phyloP scores from a whole-genome alignment of 2,888 invertebrate genomes.

The Hyles lineata region DNA sequence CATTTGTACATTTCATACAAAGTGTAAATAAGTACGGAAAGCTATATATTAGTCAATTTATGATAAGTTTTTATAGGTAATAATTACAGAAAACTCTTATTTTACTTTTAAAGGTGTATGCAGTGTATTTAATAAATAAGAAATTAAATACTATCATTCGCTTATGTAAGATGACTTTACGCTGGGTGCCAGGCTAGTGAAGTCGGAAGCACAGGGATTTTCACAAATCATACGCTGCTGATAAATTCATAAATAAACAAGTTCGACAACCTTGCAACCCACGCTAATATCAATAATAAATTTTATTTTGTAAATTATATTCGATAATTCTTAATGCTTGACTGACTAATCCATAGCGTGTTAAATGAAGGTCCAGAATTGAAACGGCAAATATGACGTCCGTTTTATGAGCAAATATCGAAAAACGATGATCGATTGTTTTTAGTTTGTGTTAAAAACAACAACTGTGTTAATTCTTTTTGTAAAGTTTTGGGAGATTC shows the following conservation, averaged over 20 bases:
- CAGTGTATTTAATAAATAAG: too few relatives aligned
- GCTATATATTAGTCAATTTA: too few relatives aligned
- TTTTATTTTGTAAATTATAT: not conserved
- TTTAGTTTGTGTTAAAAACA: not conserved
- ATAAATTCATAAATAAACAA: conserved; percentile 29
- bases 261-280: conserved; percentile 38
- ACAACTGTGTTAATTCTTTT: not conserved
- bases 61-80: too few relatives aligned
- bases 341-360: not conserved
- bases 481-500: too few relatives aligned
- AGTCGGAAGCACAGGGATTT: too few relatives aligned
- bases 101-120: too few relatives aligned
- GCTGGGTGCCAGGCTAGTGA: too few relatives aligned
- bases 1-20: too few relatives aligned
- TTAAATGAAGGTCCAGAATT: not conserved
- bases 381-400: not conserved
- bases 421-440: conserved; percentile 11
- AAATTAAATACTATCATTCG: too few relatives aligned
- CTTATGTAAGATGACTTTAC: too few relatives aligned
- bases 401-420: conserved; percentile 5
- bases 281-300: conserved; percentile 6
- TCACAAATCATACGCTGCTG: conserved; percentile 8
- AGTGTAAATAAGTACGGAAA: too few relatives aligned
- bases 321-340: not conserved
- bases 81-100: too few relatives aligned